phyloP scores from a whole-genome alignment of 2,888 invertebrate species.

The Eupsilia transversa region DNA sequence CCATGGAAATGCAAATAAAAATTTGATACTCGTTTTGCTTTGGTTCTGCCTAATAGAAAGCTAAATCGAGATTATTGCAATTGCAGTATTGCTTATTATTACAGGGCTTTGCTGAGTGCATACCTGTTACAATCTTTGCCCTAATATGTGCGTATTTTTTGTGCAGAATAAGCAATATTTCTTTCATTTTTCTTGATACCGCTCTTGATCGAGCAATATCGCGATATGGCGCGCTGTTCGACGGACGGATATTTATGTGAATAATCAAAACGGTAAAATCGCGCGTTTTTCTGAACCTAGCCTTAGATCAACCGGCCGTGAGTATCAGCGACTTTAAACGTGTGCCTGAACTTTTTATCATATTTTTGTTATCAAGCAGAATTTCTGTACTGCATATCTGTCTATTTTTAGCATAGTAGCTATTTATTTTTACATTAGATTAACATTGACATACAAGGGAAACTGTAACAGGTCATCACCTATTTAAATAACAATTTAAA shows the following conservation, averaged over 20 bases:
- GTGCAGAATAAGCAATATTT: too few species aligned
- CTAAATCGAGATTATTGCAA: too few species aligned
- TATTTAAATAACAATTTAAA: constrained; percentile 10
- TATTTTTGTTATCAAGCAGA: not conserved
- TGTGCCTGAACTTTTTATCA: not conserved
- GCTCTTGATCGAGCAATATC: not conserved
- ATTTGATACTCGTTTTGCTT: not conserved
- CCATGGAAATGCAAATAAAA: not conserved
- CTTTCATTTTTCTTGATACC: not conserved
- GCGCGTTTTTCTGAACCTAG: not conserved
- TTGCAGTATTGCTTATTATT: too few species aligned
- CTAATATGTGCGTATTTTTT: too few species aligned
- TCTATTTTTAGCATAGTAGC: not conserved
- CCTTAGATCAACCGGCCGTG: not conserved
- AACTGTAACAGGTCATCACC: not conserved
- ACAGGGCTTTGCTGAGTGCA: too few species aligned
- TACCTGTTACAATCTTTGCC: too few species aligned
- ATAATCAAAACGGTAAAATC: not conserved
- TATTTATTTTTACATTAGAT: not conserved
- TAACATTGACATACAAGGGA: not conserved
- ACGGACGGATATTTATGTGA: not conserved
- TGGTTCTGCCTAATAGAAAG: not conserved
- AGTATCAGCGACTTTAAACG: not conserved
- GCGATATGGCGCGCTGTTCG: not conserved
- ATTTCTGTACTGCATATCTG: not conserved